A percentile compares a stretch with the other conserved stretches of the same genome.
These are phyloP conservation scores for Scomber japonicus DNA, from an alignment of 2,113 vertebrate genomes.

Conservation along the genomic window DNA sequence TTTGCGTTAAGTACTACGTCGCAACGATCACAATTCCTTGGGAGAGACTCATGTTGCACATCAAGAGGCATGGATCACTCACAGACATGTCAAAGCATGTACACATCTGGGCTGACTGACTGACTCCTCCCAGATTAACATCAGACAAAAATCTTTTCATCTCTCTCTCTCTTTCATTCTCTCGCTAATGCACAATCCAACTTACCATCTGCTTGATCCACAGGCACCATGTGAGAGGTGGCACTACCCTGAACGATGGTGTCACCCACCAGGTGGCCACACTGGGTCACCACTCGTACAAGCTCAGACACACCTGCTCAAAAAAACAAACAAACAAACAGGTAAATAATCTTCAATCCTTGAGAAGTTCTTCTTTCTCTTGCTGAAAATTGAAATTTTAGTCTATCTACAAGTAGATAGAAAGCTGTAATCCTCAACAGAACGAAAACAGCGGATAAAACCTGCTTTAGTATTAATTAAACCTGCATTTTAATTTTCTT, in stretches of 20 bases:
- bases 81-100: constrained; percentile 23
- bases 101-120: not conserved
- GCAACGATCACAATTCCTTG: too few relatives aligned
- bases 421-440: too few relatives aligned
- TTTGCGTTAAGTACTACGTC: too few relatives aligned
- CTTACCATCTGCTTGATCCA: constrained; percentile 93
- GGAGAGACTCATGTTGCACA: not conserved
- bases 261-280: constrained; percentile 92
- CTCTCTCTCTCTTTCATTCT: not conserved
- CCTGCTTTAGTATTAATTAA: too few relatives aligned
- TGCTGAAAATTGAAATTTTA: too few relatives aligned
- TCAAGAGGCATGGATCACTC: not conserved
- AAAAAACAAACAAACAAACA: not conserved
- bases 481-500: too few relatives aligned
- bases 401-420: too few relatives aligned
- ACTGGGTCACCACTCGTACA: constrained; percentile 88
- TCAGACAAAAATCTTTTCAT: not conserved
- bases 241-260: constrained; percentile 91
- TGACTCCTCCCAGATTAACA: constrained; percentile 29
- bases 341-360: not conserved
- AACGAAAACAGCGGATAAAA: too few relatives aligned
- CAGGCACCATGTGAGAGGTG: constrained; percentile 91
- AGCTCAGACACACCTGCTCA: constrained; percentile 86
- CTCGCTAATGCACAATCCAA: constrained; percentile 24
- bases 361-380: too few relatives aligned